Percentiles rank a stretch among this genome's conserved stretches.
Conservation (phyloP, 2,113 vertebrate genomes). For the Cyprinodon tularosa region DNA sequence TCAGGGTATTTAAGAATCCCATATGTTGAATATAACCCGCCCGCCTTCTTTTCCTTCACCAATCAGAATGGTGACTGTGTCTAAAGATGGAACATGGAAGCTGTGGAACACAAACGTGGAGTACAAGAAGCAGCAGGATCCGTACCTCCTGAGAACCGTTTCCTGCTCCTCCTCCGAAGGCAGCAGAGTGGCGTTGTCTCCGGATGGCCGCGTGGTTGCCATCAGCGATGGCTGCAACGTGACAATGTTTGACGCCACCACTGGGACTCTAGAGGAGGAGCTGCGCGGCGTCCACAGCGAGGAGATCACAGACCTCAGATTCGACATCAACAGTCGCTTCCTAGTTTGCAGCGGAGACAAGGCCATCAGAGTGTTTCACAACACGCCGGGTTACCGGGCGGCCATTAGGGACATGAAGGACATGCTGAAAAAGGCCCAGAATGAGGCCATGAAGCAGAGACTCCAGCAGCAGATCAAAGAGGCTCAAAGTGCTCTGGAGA, state of each 20-base stretch:
- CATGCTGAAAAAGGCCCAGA: conserved; percentile 86
- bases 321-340: conserved; percentile 87
- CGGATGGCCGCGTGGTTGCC: conserved; percentile 84
- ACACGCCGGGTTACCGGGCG: conserved; percentile 86
- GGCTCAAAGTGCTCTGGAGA: conserved; percentile 84
- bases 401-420: conserved; percentile 88
- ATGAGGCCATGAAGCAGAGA: conserved; percentile 85
- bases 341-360: conserved; percentile 89
- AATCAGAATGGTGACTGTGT: conserved; percentile 91
- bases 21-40: background rate
- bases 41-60: background rate
- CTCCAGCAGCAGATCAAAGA: conserved; percentile 88
- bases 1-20: no score
- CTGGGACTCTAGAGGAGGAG: conserved; percentile 85
- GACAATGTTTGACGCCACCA: conserved; percentile 80
- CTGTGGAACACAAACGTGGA: conserved; percentile 96
- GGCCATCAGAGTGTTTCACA: conserved; percentile 88
- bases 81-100: conserved; percentile 95
- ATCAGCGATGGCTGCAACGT: conserved; percentile 82
- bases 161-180: conserved; percentile 75
- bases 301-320: conserved; percentile 82
- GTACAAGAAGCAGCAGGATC: conserved; percentile 96
- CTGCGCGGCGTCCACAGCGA: conserved; percentile 81
- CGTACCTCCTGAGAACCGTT: conserved; percentile 87
- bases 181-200: conserved; percentile 85